Percentiles rank a stretch among this genome's conserved stretches.
Evolutionary conservation across 2,888 invertebrate species (phyloP).

Genomic region (Dendrolimus houi): DNA sequence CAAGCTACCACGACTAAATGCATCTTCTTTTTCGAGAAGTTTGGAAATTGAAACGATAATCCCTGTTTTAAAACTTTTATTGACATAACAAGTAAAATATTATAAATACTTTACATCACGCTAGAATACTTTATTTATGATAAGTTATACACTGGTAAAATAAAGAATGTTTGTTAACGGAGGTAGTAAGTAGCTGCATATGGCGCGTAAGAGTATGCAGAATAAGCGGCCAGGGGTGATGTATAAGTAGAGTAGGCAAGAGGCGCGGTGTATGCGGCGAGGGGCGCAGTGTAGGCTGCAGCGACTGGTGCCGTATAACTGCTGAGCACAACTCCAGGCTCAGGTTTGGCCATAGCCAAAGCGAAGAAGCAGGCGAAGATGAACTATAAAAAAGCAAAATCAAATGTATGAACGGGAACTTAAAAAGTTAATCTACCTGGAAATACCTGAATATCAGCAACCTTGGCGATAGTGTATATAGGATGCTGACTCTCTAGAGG

Average conservation of each 20-base stretch:
- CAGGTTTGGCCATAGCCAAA: slow-evolving; percentile 32
- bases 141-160: too few species aligned
- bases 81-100: too few species aligned
- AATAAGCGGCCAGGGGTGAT: slow-evolving; percentile 28
- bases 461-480: too few species aligned
- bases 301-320: slow-evolving; percentile 22
- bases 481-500: too few species aligned
- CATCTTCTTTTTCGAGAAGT: too few species aligned
- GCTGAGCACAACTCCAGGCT: slow-evolving; percentile 9
- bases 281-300: slow-evolving; percentile 40
- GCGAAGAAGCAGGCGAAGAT: slow-evolving; percentile 42
- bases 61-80: too few species aligned
- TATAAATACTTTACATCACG: too few species aligned
- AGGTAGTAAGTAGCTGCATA: slow-evolving; percentile 38
- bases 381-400: slow-evolving; percentile 26
- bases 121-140: too few species aligned
- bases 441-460: too few species aligned
- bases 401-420: not conserved
- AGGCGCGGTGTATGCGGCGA: slow-evolving; percentile 36
- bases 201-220: slow-evolving; percentile 40
- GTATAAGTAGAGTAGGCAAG: slow-evolving; percentile 35
- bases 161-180: slow-evolving; percentile 6
- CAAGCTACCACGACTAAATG: too few species aligned
- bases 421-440: too few species aligned
- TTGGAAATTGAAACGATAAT: too few species aligned